Conservation (phyloP, 2,113 vertebrate genomes). For the Trinectes maculatus region DNA sequence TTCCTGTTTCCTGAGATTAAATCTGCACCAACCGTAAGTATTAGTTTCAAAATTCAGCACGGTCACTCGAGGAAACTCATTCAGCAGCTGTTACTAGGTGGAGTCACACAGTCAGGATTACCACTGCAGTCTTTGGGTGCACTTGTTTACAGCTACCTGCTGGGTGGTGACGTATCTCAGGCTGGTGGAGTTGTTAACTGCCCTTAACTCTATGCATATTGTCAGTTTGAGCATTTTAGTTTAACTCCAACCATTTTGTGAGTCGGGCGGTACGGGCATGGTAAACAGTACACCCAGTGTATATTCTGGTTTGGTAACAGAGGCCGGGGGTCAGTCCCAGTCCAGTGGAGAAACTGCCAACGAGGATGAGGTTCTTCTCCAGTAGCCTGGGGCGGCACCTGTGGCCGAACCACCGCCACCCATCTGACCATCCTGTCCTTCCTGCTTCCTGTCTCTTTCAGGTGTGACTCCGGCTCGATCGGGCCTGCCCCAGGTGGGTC, state of each 20-base stretch:
- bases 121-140: too few relatives aligned
- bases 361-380: too few relatives aligned
- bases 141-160: not conserved
- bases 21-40: constrained; percentile 8
- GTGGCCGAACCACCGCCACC: not conserved
- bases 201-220: too few relatives aligned
- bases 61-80: too few relatives aligned
- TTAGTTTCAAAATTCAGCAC: too few relatives aligned
- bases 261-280: not conserved
- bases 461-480: constrained; percentile 90
- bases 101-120: too few relatives aligned
- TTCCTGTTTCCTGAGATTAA: too few relatives aligned
- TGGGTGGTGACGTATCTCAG: not conserved
- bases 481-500: constrained; percentile 88
- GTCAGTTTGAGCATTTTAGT: too few relatives aligned
- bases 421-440: constrained; percentile 12
- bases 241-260: not conserved
- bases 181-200: constrained; percentile 10
- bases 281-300: not conserved
- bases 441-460: constrained; percentile 62
- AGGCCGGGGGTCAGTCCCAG: not conserved
- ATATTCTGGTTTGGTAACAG: not conserved
- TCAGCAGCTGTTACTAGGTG: too few relatives aligned
- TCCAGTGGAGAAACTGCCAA: too few relatives aligned
- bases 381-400: too few relatives aligned